Conservation (phyloP, 2,888 invertebrate species). For the Miltochrista miniata region DNA sequence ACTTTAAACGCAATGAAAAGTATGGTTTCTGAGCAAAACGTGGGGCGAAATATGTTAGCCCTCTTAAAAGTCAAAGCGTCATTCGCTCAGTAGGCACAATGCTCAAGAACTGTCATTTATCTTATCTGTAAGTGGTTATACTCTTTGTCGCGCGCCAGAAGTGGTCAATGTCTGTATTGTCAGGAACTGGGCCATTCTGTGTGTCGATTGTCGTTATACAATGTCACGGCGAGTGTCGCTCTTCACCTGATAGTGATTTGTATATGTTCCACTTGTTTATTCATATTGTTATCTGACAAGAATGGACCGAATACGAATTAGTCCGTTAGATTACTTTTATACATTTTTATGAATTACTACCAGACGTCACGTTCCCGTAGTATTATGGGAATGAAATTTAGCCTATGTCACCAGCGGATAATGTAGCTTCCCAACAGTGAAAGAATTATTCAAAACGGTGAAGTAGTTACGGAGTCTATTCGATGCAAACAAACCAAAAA, state of each 20-base stretch:
- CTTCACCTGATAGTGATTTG: slow-evolving; percentile 18
- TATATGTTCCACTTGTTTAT: not conserved
- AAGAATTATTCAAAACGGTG: too few species aligned
- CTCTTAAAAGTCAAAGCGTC: too few species aligned
- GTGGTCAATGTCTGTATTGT: slow-evolving; percentile 28
- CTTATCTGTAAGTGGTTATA: slow-evolving; percentile 1
- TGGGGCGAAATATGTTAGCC: not conserved
- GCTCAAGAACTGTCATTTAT: not conserved
- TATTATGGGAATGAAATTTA: not conserved
- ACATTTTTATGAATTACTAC: not conserved
- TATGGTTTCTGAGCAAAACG: too few species aligned
- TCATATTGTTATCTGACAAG: not conserved
- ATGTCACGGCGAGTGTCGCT: slow-evolving; percentile 5
- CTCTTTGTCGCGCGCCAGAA: slow-evolving; percentile 20
- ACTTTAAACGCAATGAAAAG: too few species aligned
- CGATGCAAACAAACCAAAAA: too few species aligned
- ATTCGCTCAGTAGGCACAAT: not conserved
- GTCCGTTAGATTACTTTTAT: not conserved
- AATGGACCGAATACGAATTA: too few species aligned
- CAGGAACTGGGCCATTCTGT: slow-evolving; percentile 27
- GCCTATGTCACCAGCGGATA: too few species aligned
- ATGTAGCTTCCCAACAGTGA: too few species aligned
- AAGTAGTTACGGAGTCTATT: too few species aligned
- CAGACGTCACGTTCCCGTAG: not conserved
- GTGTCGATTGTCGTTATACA: slow-evolving; percentile 23